Evolutionary conservation across 2,113 vertebrate genomes (phyloP).

Genomic region (Nicator chloris): DNA sequence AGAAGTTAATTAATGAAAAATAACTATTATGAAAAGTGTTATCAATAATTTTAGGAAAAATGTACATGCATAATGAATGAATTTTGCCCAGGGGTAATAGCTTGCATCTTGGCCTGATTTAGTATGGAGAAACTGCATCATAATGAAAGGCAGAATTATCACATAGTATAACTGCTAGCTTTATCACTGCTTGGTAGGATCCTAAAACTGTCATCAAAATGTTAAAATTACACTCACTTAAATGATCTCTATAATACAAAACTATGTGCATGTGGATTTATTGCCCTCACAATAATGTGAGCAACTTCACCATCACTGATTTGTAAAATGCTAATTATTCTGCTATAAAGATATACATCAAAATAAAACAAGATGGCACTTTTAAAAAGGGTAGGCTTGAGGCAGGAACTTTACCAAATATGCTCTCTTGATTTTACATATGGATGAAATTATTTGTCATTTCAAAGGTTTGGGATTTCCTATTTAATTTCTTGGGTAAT

Average conservation of each 20-base stretch:
- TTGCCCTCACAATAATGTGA: constrained; percentile 22
- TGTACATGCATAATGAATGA: constrained; percentile 88
- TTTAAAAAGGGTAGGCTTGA: background rate
- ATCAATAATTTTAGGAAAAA: constrained; percentile 93
- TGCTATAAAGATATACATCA: constrained; percentile 8
- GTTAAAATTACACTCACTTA: constrained; percentile 55
- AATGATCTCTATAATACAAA: constrained; percentile 31
- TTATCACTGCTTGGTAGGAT: constrained; percentile 70
- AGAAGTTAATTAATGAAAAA: constrained; percentile 91
- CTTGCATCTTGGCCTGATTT: constrained; percentile 83
- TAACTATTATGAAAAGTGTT: constrained; percentile 85
- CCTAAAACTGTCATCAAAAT: constrained; percentile 75
- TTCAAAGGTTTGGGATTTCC: background rate
- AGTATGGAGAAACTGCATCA: constrained; percentile 77
- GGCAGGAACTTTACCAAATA: background rate
- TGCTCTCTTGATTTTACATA: background rate
- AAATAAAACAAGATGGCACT: constrained; percentile 11
- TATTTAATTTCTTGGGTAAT: background rate
- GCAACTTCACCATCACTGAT: background rate
- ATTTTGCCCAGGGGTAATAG: constrained; percentile 83
- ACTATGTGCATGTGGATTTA: constrained; percentile 22
- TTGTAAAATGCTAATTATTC: constrained; percentile 46
- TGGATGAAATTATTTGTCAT: background rate
- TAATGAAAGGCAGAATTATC: constrained; percentile 82
- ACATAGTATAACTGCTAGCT: constrained; percentile 74